A percentile compares a stretch with the other conserved stretches of the same genome.
These are phyloP conservation scores for Drosophila melanocephala DNA, from an alignment of 2,888 invertebrate genomes.

Conservation along the genomic window DNA sequence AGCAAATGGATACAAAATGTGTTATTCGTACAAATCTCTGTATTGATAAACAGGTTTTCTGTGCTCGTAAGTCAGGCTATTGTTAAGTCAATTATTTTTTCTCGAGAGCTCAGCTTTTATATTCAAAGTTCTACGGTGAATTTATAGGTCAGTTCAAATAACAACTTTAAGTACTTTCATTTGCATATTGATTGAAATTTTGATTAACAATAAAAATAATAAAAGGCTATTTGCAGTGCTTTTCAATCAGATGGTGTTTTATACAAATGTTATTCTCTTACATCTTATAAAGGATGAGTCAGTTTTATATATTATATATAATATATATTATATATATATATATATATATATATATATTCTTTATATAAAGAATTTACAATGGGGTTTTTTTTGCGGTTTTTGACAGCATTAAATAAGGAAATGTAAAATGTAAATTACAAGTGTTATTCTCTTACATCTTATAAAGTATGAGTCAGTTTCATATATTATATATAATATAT, in stretches of 20 bases:
- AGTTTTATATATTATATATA: background rate
- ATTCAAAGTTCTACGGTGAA: too few species aligned
- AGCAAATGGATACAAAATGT: background rate
- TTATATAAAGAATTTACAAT: background rate
- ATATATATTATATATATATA: too few species aligned
- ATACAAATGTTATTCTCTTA: accelerated
- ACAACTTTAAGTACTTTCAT: background rate
- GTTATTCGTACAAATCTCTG: background rate
- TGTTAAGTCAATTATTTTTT: conserved; percentile 1
- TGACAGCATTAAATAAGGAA: background rate
- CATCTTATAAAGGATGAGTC: background rate
- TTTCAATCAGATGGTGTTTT: background rate
- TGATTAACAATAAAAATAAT: background rate
- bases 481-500: background rate
- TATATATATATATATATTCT: too few species aligned
- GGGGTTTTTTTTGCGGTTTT: background rate
- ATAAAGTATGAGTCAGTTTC: background rate
- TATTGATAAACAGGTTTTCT: conserved; percentile 24
- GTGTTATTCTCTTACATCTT: accelerated
- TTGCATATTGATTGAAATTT: background rate
- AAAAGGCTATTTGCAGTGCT: background rate
- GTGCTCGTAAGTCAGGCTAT: background rate
- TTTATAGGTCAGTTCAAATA: background rate
- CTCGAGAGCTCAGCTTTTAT: background rate
- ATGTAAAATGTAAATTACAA: background rate